Percentiles rank a stretch among this genome's conserved stretches.
Conservation (phyloP, 2,888 invertebrate genomes). For the Euzetes globulus region DNA sequence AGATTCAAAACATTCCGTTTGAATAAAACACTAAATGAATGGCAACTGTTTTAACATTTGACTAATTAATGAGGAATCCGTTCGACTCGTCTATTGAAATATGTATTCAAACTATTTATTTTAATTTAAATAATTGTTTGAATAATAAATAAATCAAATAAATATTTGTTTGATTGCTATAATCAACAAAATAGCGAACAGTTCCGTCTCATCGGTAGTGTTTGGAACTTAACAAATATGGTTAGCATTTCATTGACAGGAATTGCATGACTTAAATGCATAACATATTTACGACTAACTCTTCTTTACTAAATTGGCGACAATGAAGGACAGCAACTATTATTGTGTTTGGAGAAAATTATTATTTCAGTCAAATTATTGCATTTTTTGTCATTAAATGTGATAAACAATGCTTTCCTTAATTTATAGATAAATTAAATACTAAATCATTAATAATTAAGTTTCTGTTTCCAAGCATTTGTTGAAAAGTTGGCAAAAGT, state of each 20-base stretch:
- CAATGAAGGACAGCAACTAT: conserved; percentile 6
- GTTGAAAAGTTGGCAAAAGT: background rate
- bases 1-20: background rate
- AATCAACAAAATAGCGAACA: background rate
- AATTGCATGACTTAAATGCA: conserved; percentile 17
- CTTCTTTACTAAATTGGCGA: conserved; percentile 10
- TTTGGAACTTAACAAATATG: background rate
- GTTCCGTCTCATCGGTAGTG: background rate
- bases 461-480: background rate
- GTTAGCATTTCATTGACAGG: background rate
- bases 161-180: background rate
- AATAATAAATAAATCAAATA: background rate
- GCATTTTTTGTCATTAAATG: background rate
- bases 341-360: background rate
- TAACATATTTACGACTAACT: conserved; percentile 14
- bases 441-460: background rate
- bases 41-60: background rate
- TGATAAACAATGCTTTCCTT: background rate
- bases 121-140: background rate
- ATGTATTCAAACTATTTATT: background rate
- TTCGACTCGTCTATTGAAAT: background rate
- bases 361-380: background rate
- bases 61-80: background rate
- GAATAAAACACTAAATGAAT: background rate
- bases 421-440: background rate